Evolutionary conservation across 2,888 invertebrate genomes (phyloP), one percentile per base, ranked within the genome.

Genomic region (Ectemnius lituratus): DNA sequence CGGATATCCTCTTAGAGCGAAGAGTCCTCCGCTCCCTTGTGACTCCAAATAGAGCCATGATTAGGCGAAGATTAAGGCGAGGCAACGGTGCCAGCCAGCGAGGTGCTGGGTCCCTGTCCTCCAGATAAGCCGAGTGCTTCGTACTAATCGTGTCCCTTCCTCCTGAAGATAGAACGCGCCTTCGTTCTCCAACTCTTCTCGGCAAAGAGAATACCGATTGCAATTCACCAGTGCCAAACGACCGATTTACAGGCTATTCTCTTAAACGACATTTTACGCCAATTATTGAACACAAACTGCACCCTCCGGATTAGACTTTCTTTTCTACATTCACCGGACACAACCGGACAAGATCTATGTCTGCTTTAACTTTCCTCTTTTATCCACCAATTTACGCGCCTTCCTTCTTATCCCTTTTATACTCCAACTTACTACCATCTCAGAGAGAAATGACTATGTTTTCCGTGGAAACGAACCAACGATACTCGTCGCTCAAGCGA

Each of bases 11-110:
- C 89, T 90, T 90, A 90, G 90, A 88, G 88, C 2, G 37, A 11
- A 37, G 87, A 79, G 81, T 84, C 84, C 70, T 57, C 52, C 37
- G 78, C 79, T 81, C 79, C 73, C 76, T 69, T 79, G 67, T 73
- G 85, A 84, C 88, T 87, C 87, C 87, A 90, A 90, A 90, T 90
- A 90, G 90, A 90, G 90, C 87, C 88, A 84, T 90, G 90, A 90
- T 89, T 89, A 89, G 87, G 84, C 84, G 85, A 37, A 85, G 84
- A 83, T 82, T 81, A 78, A 75, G 70, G 77, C 57, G 76, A 76
- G 66, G 62, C 63, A 57, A 69, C 64, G 76, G 71, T 70, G 73
- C 78, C 70, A 74, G 73, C 78, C 70, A 74, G 73, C 82, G 81
- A 84, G 37, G 86, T 84, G 82, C 80, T 82, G 81, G 81, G 82